Conservation (phyloP, 1,140 invertebrate genomes). For the Drosophila sturtevanti region DNA sequence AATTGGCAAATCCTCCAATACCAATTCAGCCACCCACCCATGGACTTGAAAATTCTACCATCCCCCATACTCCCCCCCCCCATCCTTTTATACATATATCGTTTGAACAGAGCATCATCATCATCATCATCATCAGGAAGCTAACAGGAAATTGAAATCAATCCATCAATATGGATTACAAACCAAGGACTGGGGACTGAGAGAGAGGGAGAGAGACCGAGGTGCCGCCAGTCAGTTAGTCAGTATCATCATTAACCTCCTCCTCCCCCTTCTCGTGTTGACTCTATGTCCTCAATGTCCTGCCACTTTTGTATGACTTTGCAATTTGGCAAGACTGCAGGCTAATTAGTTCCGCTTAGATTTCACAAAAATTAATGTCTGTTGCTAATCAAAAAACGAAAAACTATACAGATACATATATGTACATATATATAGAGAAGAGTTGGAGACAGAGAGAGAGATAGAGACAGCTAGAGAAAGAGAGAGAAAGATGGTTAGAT, state of each 20-base stretch:
- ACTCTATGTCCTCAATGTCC: background rate
- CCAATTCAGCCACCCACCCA: background rate
- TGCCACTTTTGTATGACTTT: constrained; percentile 63
- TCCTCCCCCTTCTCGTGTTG: background rate
- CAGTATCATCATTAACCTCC: constrained; percentile 36
- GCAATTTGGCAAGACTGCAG: constrained; percentile 75
- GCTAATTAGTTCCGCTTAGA: constrained; percentile 79
- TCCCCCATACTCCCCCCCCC: too few relatives aligned
- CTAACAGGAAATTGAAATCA: constrained; percentile 82
- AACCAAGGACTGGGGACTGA: constrained; percentile 11
- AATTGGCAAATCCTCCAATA: constrained; percentile 25
- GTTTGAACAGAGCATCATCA: too few relatives aligned
- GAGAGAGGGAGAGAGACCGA: background rate
- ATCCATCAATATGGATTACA: constrained; percentile 82
- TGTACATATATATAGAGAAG: too few relatives aligned
- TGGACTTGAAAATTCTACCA: background rate
- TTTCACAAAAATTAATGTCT: constrained; percentile 77
- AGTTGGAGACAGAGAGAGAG: too few relatives aligned
- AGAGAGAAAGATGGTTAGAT: too few relatives aligned
- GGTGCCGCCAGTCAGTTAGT: constrained; percentile 78
- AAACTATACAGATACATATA: background rate
- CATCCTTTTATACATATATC: too few relatives aligned
- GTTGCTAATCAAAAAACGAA: constrained; percentile 8
- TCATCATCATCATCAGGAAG: constrained; percentile 5
- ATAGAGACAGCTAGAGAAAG: too few relatives aligned